Conservation (phyloP, 2,113 vertebrate species). For the Paradoxurus hermaphroditus region DNA sequence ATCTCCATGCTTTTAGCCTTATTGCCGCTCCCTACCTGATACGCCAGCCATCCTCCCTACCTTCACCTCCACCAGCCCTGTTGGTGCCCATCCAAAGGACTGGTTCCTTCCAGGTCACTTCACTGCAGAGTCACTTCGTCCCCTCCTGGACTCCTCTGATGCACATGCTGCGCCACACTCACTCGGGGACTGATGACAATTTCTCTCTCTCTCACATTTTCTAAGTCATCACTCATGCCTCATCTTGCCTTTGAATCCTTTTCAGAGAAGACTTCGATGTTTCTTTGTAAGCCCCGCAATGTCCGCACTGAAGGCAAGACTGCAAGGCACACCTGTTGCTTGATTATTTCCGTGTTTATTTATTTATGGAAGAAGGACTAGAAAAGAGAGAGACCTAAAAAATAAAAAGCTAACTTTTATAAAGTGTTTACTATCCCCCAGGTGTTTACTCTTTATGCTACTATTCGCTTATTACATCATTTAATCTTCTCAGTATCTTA, state of each 20-base stretch:
- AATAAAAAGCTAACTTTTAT: neutral
- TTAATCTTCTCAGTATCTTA: neutral
- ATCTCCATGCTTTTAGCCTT: neutral
- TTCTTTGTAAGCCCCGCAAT: neutral
- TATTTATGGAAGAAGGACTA: neutral
- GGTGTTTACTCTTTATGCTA: neutral
- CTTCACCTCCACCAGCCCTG: neutral
- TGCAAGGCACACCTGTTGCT: neutral
- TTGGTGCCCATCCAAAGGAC: accelerated
- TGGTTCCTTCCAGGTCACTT: neutral
- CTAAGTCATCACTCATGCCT: neutral
- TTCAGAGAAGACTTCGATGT: neutral
- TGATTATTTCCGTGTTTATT: neutral
- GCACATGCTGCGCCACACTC: neutral
- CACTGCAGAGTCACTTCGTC: neutral
- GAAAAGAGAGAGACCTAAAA: neutral
- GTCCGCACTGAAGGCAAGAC: neutral
- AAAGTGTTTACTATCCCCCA: neutral
- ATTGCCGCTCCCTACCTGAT: no score
- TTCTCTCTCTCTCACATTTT: neutral
- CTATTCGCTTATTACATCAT: neutral
- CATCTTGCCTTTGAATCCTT: neutral
- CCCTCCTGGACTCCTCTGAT: neutral
- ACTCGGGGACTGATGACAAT: neutral
- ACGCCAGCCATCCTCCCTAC: accelerated